phyloP scores from a whole-genome alignment of 2,113 vertebrate species.

The Aptenodytes patagonicus region DNA sequence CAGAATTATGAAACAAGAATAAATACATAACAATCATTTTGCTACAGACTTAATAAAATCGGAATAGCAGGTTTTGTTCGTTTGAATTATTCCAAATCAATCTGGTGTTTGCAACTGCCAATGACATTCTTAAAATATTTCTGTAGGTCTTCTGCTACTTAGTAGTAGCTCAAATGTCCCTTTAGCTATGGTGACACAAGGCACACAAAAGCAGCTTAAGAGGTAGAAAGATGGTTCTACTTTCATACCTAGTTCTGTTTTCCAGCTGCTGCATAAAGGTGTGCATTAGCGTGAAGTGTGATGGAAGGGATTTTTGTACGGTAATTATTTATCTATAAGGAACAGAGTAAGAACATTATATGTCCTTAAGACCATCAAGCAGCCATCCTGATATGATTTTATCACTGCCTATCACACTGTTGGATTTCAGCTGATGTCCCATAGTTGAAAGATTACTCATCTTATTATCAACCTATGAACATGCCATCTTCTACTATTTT shows the following conservation, averaged over 20 bases:
- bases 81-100: neutral
- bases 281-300: neutral
- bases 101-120: neutral
- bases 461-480: neutral
- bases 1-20: constrained; percentile 15
- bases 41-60: neutral
- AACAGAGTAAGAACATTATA: neutral
- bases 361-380: neutral
- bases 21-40: constrained; percentile 10
- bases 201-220: neutral
- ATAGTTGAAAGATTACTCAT: neutral
- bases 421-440: neutral
- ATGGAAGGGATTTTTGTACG: neutral
- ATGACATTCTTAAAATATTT: neutral
- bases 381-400: neutral
- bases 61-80: neutral
- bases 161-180: neutral
- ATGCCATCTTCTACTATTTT: neutral
- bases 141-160: neutral
- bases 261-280: neutral
- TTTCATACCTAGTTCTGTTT: neutral
- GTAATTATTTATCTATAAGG: neutral
- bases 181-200: neutral
- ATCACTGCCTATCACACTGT: neutral
- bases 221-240: neutral